Conservation (phyloP, 2,888 invertebrate genomes). For the Cenopis cana region DNA sequence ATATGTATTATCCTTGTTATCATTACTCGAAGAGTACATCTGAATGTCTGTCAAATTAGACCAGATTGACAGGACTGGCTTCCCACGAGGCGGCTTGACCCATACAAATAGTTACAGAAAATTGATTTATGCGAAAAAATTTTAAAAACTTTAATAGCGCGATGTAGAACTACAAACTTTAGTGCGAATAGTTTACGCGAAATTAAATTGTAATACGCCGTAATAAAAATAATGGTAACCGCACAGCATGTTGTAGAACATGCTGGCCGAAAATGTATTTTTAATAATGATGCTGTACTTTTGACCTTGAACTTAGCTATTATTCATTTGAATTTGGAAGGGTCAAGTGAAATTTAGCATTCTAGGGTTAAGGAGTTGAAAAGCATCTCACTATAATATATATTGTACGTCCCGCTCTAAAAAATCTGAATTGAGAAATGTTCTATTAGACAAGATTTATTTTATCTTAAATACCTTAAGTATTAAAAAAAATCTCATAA, state of each 20-base stretch:
- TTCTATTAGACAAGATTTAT: too few species aligned
- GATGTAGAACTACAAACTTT: slow-evolving; percentile 22
- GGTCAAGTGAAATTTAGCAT: too few species aligned
- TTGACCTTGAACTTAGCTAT: too few species aligned
- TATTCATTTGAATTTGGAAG: too few species aligned
- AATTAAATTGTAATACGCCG: background rate
- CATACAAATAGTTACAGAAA: background rate
- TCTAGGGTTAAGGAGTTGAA: too few species aligned
- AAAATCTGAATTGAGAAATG: too few species aligned
- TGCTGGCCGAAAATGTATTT: too few species aligned
- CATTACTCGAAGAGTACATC: slow-evolving; percentile 26
- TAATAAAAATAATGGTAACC: background rate
- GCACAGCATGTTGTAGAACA: background rate
- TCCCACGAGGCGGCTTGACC: slow-evolving; percentile 12
- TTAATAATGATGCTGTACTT: too few species aligned
- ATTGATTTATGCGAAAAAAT: background rate
- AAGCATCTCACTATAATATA: too few species aligned
- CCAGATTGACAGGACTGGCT: slow-evolving; percentile 30
- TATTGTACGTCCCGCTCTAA: too few species aligned
- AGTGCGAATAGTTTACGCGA: background rate
- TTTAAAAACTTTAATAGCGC: slow-evolving; percentile 19
- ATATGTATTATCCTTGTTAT: background rate
- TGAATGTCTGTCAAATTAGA: slow-evolving; percentile 14
- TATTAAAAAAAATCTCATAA: too few species aligned
- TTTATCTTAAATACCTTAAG: too few species aligned